Conservation (phyloP, 2,888 invertebrate genomes). For the Diarsia dahlii region DNA sequence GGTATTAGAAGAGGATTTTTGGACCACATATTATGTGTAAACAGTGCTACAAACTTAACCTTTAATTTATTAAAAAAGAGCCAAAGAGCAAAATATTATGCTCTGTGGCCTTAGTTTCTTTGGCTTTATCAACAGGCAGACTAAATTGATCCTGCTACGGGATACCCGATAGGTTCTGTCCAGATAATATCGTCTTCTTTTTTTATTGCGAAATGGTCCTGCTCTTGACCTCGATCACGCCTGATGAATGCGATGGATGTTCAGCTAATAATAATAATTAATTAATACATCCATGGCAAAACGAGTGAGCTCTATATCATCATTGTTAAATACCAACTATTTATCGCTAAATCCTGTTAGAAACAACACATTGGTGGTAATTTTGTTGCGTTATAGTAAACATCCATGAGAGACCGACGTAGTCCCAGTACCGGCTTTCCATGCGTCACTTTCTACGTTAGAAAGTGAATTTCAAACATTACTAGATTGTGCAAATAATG, state of each 20-base stretch:
- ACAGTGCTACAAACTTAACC: not conserved
- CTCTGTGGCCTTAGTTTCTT: not conserved
- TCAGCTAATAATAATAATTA: too few relatives aligned
- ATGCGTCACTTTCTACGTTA: conserved; percentile 64
- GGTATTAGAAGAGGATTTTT: not conserved
- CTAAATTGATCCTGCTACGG: not conserved
- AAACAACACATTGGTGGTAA: conserved; percentile 35
- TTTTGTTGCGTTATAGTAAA: conserved; percentile 46
- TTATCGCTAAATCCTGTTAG: conserved; percentile 8
- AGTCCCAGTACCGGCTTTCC: conserved; percentile 62
- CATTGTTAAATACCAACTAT: not conserved
- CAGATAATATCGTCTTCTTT: not conserved
- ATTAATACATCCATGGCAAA: not conserved
- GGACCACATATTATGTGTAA: not conserved
- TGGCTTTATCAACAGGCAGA: not conserved
- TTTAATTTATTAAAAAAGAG: too few relatives aligned
- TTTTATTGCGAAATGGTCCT: too few relatives aligned
- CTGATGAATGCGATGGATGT: too few relatives aligned
- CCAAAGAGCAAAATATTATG: not conserved
- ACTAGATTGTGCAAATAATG: conserved; percentile 63
- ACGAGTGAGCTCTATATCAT: not conserved
- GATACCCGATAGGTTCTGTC: not conserved
- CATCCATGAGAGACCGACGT: conserved; percentile 32
- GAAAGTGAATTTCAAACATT: conserved; percentile 66
- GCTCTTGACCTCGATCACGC: too few relatives aligned